Evolutionary conservation across 1,140 invertebrate genomes (phyloP).

Genomic region (Samia ricini): DNA sequence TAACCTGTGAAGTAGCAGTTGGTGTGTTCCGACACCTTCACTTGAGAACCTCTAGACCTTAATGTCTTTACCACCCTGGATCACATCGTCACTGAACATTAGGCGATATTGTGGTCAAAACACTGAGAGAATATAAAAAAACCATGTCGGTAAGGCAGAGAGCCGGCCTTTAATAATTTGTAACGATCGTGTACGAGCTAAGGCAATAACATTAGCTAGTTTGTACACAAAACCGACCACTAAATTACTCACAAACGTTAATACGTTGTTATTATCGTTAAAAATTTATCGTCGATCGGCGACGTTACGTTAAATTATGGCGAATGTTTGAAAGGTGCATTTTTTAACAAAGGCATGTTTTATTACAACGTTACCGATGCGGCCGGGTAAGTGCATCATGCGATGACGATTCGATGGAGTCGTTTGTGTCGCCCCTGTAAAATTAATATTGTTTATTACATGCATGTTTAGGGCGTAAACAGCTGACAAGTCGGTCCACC

Average conservation of each 20-base stretch:
- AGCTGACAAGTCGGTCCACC: slow-evolving; percentile 53
- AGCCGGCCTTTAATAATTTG: too few relatives aligned
- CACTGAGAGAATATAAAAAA: too few relatives aligned
- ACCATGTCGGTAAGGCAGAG: too few relatives aligned
- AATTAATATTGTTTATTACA: slow-evolving; percentile 12
- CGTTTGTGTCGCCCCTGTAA: slow-evolving; percentile 4
- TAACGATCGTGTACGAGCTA: too few relatives aligned
- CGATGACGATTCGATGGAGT: neutral
- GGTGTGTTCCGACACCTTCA: too few relatives aligned
- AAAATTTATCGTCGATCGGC: slow-evolving; percentile 37
- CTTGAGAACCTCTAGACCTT: too few relatives aligned
- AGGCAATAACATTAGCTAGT: too few relatives aligned
- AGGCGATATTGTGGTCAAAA: too few relatives aligned
- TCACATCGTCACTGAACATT: too few relatives aligned
- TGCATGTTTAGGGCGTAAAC: slow-evolving; percentile 41
- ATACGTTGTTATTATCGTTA: slow-evolving; percentile 46
- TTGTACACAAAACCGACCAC: neutral
- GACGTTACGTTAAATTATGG: slow-evolving; percentile 49
- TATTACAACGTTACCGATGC: slow-evolving; percentile 13
- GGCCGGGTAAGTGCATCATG: neutral
- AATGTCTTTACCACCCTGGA: too few relatives aligned
- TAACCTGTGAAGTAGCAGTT: too few relatives aligned
- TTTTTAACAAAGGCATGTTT: slow-evolving; percentile 39
- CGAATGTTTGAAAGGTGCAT: slow-evolving; percentile 49
- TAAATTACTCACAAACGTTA: slow-evolving; percentile 19